Evolutionary conservation across 2,113 vertebrate genomes (phyloP).

Genomic region (Phocoena phocoena): DNA sequence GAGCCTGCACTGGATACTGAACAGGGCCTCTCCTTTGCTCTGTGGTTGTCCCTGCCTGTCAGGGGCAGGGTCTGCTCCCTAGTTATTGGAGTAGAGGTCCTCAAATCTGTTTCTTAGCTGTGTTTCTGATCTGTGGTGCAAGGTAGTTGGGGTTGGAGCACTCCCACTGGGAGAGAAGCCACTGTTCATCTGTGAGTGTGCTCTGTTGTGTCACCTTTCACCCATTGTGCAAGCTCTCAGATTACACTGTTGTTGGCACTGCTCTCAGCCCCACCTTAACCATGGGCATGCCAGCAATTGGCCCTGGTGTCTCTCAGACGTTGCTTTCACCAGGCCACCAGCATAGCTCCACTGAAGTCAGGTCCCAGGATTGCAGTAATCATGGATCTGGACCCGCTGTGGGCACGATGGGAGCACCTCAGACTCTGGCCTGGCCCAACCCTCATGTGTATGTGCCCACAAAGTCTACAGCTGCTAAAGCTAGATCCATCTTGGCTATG

Average conservation of each 20-base stretch:
- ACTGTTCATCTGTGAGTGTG: neutral
- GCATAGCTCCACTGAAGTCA: neutral
- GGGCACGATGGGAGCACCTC: neutral
- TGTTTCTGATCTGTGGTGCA: neutral
- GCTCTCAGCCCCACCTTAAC: neutral
- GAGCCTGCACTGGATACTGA: neutral
- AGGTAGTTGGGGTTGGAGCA: neutral
- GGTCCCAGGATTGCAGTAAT: neutral
- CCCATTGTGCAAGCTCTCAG: neutral
- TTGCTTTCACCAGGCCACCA: neutral
- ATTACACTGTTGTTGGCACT: neutral
- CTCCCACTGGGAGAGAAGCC: neutral
- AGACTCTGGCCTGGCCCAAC: neutral
- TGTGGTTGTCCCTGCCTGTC: neutral
- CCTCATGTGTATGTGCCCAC: neutral
- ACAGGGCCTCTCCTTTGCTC: neutral
- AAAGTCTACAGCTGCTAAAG: neutral
- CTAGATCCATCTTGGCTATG: neutral
- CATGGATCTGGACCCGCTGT: neutral
- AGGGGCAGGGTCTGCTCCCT: neutral
- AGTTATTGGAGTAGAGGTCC: neutral
- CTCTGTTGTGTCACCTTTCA: neutral
- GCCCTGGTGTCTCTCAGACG: rapidly evolving
- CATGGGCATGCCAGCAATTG: neutral
- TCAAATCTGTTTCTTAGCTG: neutral